These are phyloP conservation scores for Zingel zingel DNA, from an alignment of 2,113 vertebrate species.

Conservation along the genomic window DNA sequence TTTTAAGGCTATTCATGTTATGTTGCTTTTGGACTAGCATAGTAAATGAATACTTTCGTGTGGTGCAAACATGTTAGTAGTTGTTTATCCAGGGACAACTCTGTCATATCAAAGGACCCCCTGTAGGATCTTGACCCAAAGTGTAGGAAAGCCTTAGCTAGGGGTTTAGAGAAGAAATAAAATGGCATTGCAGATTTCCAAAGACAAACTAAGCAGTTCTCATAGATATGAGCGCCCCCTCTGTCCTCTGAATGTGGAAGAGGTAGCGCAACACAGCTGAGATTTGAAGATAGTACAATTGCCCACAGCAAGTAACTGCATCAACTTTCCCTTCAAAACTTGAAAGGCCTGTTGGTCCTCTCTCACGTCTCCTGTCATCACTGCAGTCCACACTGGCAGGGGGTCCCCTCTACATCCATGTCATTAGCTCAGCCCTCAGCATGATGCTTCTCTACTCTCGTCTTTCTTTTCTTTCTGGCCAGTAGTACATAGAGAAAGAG, in stretches of 20 bases:
- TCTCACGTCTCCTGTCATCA: slow-evolving; percentile 78
- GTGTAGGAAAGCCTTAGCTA: slow-evolving; percentile 46
- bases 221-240: slow-evolving; percentile 28
- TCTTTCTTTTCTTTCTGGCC: slow-evolving; percentile 49
- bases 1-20: not conserved
- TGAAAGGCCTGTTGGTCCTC: slow-evolving; percentile 73
- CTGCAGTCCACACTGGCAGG: slow-evolving; percentile 66
- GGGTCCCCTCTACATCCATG: slow-evolving; percentile 71
- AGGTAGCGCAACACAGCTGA: slow-evolving; percentile 32
- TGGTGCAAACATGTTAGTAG: slow-evolving; percentile 31
- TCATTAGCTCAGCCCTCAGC: slow-evolving; percentile 77
- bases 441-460: slow-evolving; percentile 48
- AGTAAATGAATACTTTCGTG: not conserved
- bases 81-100: slow-evolving; percentile 24
- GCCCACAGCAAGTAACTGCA: slow-evolving; percentile 69
- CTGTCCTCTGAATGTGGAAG: slow-evolving; percentile 45
- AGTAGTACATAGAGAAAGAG: slow-evolving; percentile 17
- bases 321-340: slow-evolving; percentile 65
- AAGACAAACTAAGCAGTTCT: slow-evolving; percentile 54
- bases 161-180: slow-evolving; percentile 44
- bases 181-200: slow-evolving; percentile 45
- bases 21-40: not conserved
- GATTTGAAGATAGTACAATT: slow-evolving; percentile 57
- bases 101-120: slow-evolving; percentile 22
- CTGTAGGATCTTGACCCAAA: slow-evolving; percentile 49